Evolutionary conservation across 2,888 invertebrate genomes (phyloP).

Genomic region (Drosophila nr. perissopoda): DNA sequence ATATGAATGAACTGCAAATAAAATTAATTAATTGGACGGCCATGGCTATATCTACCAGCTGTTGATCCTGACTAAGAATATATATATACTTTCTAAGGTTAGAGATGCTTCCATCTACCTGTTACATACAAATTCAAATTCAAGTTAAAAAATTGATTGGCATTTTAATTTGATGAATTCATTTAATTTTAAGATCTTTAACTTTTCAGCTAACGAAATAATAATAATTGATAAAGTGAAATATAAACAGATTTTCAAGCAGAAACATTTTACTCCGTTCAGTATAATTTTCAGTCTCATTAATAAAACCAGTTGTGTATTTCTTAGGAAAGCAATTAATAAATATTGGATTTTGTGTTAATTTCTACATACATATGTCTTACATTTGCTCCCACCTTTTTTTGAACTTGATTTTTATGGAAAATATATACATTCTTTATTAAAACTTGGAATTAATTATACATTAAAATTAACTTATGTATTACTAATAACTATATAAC

Average conservation of each 20-base stretch:
- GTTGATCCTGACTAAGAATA: neutral
- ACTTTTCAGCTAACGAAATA: neutral
- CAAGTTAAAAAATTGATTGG: neutral
- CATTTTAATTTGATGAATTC: neutral
- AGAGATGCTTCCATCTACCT: neutral
- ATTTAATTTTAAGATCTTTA: neutral
- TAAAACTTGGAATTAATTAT: slow-evolving; percentile 9
- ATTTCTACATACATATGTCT: neutral
- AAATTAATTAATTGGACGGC: neutral
- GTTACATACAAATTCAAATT: neutral
- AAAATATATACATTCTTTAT: slow-evolving; percentile 49
- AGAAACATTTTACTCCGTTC: neutral
- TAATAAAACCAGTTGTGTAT: neutral
- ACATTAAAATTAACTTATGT: slow-evolving; percentile 18
- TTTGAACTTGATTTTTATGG: neutral
- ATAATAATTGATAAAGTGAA: neutral
- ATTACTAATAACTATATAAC: neutral
- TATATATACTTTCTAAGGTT: neutral
- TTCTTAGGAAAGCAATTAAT: neutral
- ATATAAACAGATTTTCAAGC: neutral
- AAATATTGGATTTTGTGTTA: neutral
- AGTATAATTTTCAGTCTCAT: neutral
- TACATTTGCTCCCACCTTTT: neutral
- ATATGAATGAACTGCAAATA: neutral
- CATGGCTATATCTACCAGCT: too few relatives aligned